Evolutionary conservation across 2,888 invertebrate genomes (phyloP).

Genomic region (Scaeva pyrastri): DNA sequence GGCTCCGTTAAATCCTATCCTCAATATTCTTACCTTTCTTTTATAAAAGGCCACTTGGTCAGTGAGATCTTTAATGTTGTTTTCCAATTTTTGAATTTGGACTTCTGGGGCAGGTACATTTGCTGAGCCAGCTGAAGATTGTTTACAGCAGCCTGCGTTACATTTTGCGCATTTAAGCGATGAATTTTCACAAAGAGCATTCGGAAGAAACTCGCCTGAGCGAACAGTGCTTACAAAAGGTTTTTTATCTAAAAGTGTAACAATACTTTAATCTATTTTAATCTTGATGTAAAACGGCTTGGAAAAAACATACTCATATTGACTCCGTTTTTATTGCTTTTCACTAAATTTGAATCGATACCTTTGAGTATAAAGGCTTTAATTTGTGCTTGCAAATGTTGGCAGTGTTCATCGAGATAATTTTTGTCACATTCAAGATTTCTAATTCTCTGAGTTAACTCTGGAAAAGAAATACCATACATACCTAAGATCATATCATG

Average conservation of each 20-base stretch:
- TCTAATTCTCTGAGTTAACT: slow-evolving; percentile 84
- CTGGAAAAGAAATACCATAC: slow-evolving; percentile 79
- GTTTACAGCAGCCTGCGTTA: slow-evolving; percentile 79
- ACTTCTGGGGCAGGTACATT: slow-evolving; percentile 38
- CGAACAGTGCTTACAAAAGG: slow-evolving; percentile 83
- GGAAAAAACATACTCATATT: slow-evolving; percentile 74
- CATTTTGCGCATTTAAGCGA: slow-evolving; percentile 81
- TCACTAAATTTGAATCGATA: slow-evolving; percentile 82
- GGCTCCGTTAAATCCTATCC: neutral
- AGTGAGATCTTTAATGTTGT: slow-evolving; percentile 83
- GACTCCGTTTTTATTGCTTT: slow-evolving; percentile 77
- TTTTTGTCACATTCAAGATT: slow-evolving; percentile 85
- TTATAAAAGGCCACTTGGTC: slow-evolving; percentile 84
- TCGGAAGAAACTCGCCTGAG: slow-evolving; percentile 80
- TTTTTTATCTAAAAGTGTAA: slow-evolving; percentile 78
- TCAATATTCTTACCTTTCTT: slow-evolving; percentile 81
- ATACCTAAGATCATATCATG: too few species aligned
- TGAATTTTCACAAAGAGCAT: slow-evolving; percentile 51
- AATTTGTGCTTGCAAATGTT: slow-evolving; percentile 84
- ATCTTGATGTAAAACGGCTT: neutral
- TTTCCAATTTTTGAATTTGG: slow-evolving; percentile 83
- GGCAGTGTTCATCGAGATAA: slow-evolving; percentile 84
- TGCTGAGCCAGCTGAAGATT: slow-evolving; percentile 76
- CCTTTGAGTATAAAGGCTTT: slow-evolving; percentile 84
- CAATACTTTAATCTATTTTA: neutral